Evolutionary conservation across 2,113 vertebrate genomes (phyloP).

Genomic region (Percopsis transmontana): DNA sequence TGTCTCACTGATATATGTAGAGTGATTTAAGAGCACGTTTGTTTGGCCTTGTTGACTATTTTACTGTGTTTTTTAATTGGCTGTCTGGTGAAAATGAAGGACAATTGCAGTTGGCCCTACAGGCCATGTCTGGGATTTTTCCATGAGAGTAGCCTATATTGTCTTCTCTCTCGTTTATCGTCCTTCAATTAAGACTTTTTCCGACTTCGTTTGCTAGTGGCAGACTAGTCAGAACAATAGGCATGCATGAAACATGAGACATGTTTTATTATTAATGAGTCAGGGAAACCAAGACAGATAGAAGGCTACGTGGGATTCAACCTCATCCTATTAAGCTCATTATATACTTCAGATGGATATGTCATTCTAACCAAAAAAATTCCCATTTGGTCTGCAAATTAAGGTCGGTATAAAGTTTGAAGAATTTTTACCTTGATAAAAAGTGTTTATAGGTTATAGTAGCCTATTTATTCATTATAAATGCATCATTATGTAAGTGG

Average conservation of each 20-base stretch:
- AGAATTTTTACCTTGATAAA: too few species aligned
- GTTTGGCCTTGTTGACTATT: too few species aligned
- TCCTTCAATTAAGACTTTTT: constrained; percentile 23
- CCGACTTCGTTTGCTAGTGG: constrained; percentile 21
- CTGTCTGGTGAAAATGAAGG: constrained; percentile 15
- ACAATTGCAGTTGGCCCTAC: constrained; percentile 15
- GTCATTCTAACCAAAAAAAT: too few species aligned
- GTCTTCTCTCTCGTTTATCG: constrained; percentile 1
- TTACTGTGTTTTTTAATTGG: too few species aligned
- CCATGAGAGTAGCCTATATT: constrained; percentile 5
- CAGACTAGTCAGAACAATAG: constrained; percentile 35
- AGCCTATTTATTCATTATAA: too few species aligned
- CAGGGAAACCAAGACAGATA: constrained; percentile 34
- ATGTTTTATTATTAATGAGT: constrained; percentile 53
- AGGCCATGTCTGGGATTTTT: constrained; percentile 9
- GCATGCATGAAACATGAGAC: constrained; percentile 50
- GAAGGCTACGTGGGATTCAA: background rate
- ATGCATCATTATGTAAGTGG: background rate
- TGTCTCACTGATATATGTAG: too few species aligned
- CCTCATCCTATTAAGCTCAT: background rate
- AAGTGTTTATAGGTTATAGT: too few species aligned
- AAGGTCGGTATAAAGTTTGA: too few species aligned
- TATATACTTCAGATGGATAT: background rate
- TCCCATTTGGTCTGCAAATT: background rate
- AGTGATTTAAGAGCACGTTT: too few species aligned